These are phyloP conservation scores for Dermochelys coriacea DNA, from an alignment of 2,797 vertebrate species.

Conservation along the genomic window DNA sequence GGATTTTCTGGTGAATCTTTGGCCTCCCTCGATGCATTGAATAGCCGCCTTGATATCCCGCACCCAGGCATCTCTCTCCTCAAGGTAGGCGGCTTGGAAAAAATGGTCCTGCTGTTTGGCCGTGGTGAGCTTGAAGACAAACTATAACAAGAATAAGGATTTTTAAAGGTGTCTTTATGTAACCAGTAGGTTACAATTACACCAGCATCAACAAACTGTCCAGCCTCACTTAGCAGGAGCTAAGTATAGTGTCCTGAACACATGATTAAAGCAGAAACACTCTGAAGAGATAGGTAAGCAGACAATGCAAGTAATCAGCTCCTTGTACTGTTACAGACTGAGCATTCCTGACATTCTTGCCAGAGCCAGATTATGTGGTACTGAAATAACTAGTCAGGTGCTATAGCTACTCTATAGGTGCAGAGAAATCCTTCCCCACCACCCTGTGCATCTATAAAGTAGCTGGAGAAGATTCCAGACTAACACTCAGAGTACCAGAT, in stretches of 20 bases:
- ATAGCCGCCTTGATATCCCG: conserved; percentile 92
- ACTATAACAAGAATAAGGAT: conserved; percentile 78
- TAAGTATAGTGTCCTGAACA: neutral
- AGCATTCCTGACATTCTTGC: rapidly evolving
- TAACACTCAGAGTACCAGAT: neutral
- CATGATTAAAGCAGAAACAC: neutral
- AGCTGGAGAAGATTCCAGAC: neutral
- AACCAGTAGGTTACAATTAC: neutral
- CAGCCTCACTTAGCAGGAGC: neutral
- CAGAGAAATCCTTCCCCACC: neutral
- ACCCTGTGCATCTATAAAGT: neutral
- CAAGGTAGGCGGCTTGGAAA: conserved; percentile 93
- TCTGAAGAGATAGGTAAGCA: neutral
- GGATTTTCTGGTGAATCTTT: conserved; percentile 93
- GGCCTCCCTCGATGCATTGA: conserved; percentile 87
- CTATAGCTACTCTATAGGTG: neutral
- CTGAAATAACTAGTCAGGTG: neutral
- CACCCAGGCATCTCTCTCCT: conserved; percentile 94
- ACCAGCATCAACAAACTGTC: rapidly evolving
- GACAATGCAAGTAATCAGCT: neutral
- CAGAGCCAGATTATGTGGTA: neutral
- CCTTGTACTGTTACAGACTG: neutral
- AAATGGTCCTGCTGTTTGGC: conserved; percentile 94
- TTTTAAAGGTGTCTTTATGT: neutral
- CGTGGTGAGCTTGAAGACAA: conserved; percentile 93